phyloP scores from a whole-genome alignment of 2,888 invertebrate species.

The Caradrina kadenii region DNA sequence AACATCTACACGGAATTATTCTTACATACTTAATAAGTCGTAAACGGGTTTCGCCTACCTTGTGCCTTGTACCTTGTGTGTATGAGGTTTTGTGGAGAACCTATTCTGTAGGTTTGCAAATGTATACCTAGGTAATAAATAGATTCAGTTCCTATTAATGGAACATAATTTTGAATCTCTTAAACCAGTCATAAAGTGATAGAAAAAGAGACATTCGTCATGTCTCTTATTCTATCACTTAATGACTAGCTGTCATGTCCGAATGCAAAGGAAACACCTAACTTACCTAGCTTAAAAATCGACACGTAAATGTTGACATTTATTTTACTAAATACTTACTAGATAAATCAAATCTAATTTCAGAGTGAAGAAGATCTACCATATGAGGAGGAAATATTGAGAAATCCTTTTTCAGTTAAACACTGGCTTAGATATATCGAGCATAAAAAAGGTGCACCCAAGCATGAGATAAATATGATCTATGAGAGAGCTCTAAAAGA shows the following conservation, averaged over 20 bases:
- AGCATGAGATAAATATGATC: conserved; percentile 96
- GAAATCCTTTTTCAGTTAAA: conserved; percentile 99
- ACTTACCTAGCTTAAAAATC: not conserved
- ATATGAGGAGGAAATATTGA: conserved; percentile 99
- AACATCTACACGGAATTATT: not conserved
- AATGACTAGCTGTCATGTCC: not conserved
- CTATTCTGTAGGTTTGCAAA: not conserved
- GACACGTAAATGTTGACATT: too few relatives aligned
- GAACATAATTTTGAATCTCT: not conserved
- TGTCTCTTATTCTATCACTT: too few relatives aligned
- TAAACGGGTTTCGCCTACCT: not conserved
- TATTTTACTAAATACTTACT: too few relatives aligned
- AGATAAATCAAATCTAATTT: conserved; percentile 54
- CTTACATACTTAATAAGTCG: too few relatives aligned
- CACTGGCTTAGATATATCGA: conserved; percentile 99
- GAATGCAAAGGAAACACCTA: not conserved
- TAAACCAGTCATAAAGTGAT: not conserved
- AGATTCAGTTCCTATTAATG: too few relatives aligned
- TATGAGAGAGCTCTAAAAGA: conserved; percentile 99
- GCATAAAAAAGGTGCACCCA: conserved; percentile 96
- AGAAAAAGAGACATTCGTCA: too few relatives aligned
- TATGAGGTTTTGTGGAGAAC: not conserved
- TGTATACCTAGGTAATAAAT: too few relatives aligned
- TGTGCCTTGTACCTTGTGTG: not conserved
- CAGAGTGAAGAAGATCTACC: conserved; percentile 98